Evolutionary conservation across 1,140 invertebrate genomes (phyloP).

Genomic region (Drosophila teissieri): DNA sequence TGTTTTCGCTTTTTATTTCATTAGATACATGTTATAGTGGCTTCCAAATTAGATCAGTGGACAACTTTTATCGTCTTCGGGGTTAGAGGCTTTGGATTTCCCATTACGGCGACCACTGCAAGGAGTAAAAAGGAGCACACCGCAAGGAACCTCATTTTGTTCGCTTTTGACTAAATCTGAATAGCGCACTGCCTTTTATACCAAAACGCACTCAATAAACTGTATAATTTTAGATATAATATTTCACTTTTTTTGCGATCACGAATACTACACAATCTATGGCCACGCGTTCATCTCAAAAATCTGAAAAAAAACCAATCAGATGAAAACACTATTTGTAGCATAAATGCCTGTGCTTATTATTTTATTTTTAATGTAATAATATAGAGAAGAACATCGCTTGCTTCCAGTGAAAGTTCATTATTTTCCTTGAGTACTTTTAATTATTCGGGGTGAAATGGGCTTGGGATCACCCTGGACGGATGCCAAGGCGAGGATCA

Average conservation of each 20-base stretch:
- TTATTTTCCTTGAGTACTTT: conserved; percentile 2
- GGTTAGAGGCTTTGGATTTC: neutral
- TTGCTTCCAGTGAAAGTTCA: neutral
- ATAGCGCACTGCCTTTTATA: neutral
- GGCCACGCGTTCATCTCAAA: no score
- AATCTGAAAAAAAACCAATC: no score
- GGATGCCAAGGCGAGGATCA: conserved; percentile 3
- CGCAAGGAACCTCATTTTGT: neutral
- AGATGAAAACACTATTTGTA: no score
- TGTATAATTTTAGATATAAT: no score
- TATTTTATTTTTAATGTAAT: no score
- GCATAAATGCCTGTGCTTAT: no score
- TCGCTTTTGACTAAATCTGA: neutral
- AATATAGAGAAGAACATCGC: no score
- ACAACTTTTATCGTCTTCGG: conserved; percentile 1
- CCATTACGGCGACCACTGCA: neutral
- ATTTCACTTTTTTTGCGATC: no score
- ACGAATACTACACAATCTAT: no score
- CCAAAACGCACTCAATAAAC: neutral
- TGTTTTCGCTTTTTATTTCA: neutral
- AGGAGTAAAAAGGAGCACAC: neutral
- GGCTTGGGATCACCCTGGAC: conserved; percentile 1
- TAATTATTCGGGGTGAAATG: neutral
- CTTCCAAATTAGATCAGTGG: neutral
- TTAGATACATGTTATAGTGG: neutral